Evolutionary conservation across 1,140 invertebrate genomes (phyloP), one percentile per base, ranked within the genome.

Genomic region (Amyelois transitella): DNA sequence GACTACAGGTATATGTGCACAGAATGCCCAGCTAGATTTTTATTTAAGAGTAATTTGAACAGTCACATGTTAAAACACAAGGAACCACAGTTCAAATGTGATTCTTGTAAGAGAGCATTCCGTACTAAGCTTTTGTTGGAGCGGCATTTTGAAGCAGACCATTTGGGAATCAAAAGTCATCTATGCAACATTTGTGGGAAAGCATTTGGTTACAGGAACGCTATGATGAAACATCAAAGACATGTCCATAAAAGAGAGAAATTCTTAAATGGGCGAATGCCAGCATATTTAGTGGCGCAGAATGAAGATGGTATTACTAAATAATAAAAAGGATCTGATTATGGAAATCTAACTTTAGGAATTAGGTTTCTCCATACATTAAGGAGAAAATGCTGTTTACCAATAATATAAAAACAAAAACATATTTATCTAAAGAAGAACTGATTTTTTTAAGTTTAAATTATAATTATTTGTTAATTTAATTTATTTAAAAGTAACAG

Each of bases 1-100:
- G 89, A 86, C 66, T 89, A 84, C 48, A 77, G 83, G 22, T 91
- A 90, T 50, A 77, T 81, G 77, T 91, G 90, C 64, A 86, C 89
- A 21, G 77, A 89, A 71, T 91, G 90, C 56, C 80, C 81, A 1
- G 89, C 89, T 28, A 64, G 81, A 44, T 91, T 90, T 55, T 64
- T 88, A 5, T 89, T 88, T 56, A 89, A 87, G 54, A 89, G 88
- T 53, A 90, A 90, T 64, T 69, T 91, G 19, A 89, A 90, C 12
- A 82, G 80, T 49, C 90, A 91, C 53, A 70, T 78, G 62, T 65
- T 80, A 6, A 85, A 80, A 55, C 84, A 87, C 50, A 85, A 83
- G 61, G 81, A 81, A 43, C 75, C 72, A 18, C 69, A 83, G 47
- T 69, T 70, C 10, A 81, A 82, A 61, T 87, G 84, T 75, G 72